Conservation (phyloP, 2,113 vertebrate species). For the Callithrix jacchus region DNA sequence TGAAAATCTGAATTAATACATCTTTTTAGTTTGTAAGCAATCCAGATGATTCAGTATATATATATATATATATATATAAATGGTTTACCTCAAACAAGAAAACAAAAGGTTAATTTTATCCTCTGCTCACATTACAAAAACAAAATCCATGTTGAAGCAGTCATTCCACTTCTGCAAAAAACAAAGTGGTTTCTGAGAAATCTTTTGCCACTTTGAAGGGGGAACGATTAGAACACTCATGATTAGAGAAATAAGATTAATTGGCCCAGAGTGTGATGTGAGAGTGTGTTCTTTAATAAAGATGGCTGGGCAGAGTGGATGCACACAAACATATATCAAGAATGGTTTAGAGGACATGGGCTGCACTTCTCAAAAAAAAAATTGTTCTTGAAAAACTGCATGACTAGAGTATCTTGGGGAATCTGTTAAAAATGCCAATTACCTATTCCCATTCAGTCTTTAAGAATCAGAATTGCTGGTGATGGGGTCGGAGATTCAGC, state of each 20-base stretch:
- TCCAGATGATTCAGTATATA: neutral
- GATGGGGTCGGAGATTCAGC: neutral
- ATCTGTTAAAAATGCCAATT: neutral
- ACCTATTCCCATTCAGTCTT: neutral
- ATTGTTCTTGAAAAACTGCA: neutral
- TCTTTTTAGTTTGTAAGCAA: neutral
- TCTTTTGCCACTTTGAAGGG: slow-evolving; percentile 69
- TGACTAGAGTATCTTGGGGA: neutral
- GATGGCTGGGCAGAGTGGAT: neutral
- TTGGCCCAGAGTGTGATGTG: slow-evolving; percentile 45
- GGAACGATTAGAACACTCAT: slow-evolving; percentile 55
- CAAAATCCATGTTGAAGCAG: slow-evolving; percentile 57
- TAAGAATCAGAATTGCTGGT: neutral
- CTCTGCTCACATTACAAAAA: slow-evolving; percentile 53
- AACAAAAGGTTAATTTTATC: slow-evolving; percentile 67
- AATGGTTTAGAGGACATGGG: neutral
- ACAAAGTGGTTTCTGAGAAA: slow-evolving; percentile 71
- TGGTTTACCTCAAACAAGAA: neutral
- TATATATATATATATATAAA: too few species aligned
- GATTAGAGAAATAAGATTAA: slow-evolving; percentile 70
- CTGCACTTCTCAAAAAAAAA: neutral
- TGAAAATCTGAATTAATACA: slow-evolving; percentile 6
- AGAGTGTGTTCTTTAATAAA: slow-evolving; percentile 53
- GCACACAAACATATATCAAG: neutral
- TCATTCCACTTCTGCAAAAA: slow-evolving; percentile 38